A percentile compares a stretch with the other conserved stretches of the same genome.
Evolutionary conservation across 1,140 invertebrate species (phyloP).

Genomic region (Drosophila nikananu): DNA sequence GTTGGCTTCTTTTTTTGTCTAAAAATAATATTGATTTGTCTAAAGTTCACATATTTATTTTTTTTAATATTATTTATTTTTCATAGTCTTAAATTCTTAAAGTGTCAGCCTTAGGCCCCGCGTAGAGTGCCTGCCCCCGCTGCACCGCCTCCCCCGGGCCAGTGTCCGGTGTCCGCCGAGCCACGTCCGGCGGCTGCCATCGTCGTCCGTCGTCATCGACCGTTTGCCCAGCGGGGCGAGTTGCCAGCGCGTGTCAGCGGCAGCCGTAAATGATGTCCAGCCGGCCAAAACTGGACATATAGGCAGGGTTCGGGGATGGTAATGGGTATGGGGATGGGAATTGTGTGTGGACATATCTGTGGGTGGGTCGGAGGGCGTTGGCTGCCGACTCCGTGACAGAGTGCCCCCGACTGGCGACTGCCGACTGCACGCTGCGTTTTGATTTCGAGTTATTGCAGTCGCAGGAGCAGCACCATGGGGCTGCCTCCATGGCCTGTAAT

Average conservation of each 20-base stretch:
- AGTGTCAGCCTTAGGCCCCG: slow-evolving; percentile 11
- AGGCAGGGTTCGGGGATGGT: neutral
- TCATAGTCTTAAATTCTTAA: neutral
- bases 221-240: slow-evolving; percentile 59
- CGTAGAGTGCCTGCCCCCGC: no score
- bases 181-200: slow-evolving; percentile 32
- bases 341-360: slow-evolving; percentile 31
- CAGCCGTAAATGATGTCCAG: slow-evolving; percentile 78
- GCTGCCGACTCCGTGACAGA: slow-evolving; percentile 64
- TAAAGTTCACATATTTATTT: neutral
- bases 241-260: slow-evolving; percentile 74
- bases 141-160: neutral
- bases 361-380: slow-evolving; percentile 55
- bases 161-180: slow-evolving; percentile 39
- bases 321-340: slow-evolving; percentile 2
- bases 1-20: no score
- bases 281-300: slow-evolving; percentile 28
- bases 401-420: slow-evolving; percentile 44
- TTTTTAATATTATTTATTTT: neutral
- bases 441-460: slow-evolving; percentile 77
- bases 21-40: no score
- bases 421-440: slow-evolving; percentile 68
- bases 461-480: slow-evolving; percentile 15
- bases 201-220: slow-evolving; percentile 35
- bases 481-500: slow-evolving; percentile 74